Evolutionary conservation across 2,797 vertebrate species (phyloP), one percentile per base, ranked within the genome.

Genomic region (Parauchenoglanis ngamensis): DNA sequence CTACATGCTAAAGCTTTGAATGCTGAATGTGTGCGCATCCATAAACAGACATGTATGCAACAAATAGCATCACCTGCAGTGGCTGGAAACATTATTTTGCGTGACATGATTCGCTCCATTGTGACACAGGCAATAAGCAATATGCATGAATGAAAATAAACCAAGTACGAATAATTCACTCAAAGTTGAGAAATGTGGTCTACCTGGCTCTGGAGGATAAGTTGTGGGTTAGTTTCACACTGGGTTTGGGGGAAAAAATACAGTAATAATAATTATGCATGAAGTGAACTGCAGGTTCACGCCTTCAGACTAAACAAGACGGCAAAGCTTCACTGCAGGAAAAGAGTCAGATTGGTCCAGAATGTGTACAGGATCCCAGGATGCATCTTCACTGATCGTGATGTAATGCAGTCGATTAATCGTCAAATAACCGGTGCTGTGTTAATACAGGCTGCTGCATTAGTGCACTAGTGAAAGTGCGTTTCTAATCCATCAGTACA

Each of bases 371-470:
- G n/a, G 77, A 61, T 73, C 28, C 21, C 28, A 76, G 54, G 52
- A 61, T 78, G 46, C 23, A 67, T 82, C 83, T 85, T 85, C 13
- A 65, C 44, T 75, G 83, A 75, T 73, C 44, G 65, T 88, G 49
- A 79, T 87, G 82, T 79, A 79, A 87, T 79, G 35, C 57, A 65
- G 59, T 65, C 80, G 80, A 82, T 82, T 82, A 82, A 67, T 82
- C 79, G 79, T 19, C 59, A 63, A 1, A 65, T 68, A 82, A 75
- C n/a, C 59, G n/a, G 44, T 25, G 13, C 25, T 49, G 73, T 25
- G 59, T 80, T 35, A 21, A 54, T 49, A 59, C 70, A 82, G 68
- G 3, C n/a, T 67, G 28, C 49, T 85, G 83, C 67, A 85, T 75
- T 56, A 65, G 23, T 79, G 83, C 65, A 59, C 52, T 35, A 84